Evolutionary conservation across 2,113 vertebrate species (phyloP), one percentile per base, ranked within the genome.

Genomic region (Mobula hypostoma): DNA sequence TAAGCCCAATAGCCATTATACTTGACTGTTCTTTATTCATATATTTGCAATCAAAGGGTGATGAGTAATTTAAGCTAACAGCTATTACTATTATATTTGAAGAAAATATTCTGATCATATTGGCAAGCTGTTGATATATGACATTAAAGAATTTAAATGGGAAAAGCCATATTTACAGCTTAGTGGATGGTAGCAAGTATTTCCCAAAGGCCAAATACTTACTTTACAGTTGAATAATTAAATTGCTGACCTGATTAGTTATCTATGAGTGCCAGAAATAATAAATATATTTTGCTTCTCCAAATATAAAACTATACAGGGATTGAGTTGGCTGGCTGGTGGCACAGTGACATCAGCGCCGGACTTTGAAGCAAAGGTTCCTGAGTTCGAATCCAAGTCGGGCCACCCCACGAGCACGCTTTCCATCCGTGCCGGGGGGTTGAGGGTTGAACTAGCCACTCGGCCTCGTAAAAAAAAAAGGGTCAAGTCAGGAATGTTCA

Each of bases 71-170:
- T 48, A 83, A 32, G 80, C 12, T 83, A 21, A 24, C 8, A 77
- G 4, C 74, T 48, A 48, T 48, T 48, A 48, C 48, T 48, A 48
- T 48, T 48, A 48, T 4, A 48, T 48, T 48, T 48, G 48, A 48
- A 48, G 24, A 80, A 80, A 8, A 32, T n/a, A 15, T 68, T 68
- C 63, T 24, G 66, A 92, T 92, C 29, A 92, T n/a, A 72, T 72
- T 90, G 61, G 61, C 9, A 19, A 21, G 32, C 17, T 91, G 32
- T 72, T 92, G 32, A 92, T 92, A 36, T 92, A 63, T 92, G 88
- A 19, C 88, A 92, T 92, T 92, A 92, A 70, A n/a, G 36, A 7
- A 63, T 70, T 40, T 92, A 70, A 92, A 70, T 7, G n/a, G 70
- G 32, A 63, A 72, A 70, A 72, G 7, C 70, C 70, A 92, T 70